phyloP scores from a whole-genome alignment of 2,888 invertebrate genomes.

The Peribatodes rhomboidaria region DNA sequence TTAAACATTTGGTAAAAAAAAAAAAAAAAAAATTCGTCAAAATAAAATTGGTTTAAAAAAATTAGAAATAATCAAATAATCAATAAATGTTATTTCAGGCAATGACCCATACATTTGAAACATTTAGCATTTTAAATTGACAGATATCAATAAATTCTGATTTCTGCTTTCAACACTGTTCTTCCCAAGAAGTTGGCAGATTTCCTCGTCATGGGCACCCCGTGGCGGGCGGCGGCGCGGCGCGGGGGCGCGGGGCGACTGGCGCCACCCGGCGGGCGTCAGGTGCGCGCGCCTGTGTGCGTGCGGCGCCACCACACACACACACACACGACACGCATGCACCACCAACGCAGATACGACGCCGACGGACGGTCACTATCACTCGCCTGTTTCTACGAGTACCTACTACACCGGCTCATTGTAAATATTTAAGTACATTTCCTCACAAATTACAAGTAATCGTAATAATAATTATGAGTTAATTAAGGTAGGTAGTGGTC shows the following conservation, averaged over 20 bases:
- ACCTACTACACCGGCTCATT: slow-evolving; percentile 33
- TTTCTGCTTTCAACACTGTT: too few species aligned
- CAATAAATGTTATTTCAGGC: too few species aligned
- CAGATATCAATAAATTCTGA: too few species aligned
- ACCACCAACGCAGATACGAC: slow-evolving; percentile 51
- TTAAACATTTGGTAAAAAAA: too few species aligned
- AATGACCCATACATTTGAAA: too few species aligned
- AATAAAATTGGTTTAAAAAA: too few species aligned
- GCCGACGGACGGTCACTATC: slow-evolving; percentile 29
- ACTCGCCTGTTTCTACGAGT: slow-evolving; percentile 20
- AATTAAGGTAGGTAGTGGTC: slow-evolving; percentile 8
- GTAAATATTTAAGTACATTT: slow-evolving; percentile 21
- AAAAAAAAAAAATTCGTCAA: too few species aligned
- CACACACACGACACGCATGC: slow-evolving; percentile 43
- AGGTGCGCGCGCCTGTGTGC: slow-evolving; percentile 82
- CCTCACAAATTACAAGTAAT: slow-evolving; percentile 13
- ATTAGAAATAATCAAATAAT: too few species aligned
- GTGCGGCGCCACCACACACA: slow-evolving; percentile 75
- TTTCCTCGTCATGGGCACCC: slow-evolving; percentile 55
- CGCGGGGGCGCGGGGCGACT: slow-evolving; percentile 55
- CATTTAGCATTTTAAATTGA: too few species aligned
- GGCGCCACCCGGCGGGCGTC: slow-evolving; percentile 83
- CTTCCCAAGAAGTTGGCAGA: slow-evolving; percentile 47
- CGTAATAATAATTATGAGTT: slow-evolving; percentile 6
- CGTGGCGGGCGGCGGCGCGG: slow-evolving; percentile 47